phyloP scores from a whole-genome alignment of 2,888 invertebrate genomes.

The Iphiclides podalirius region DNA sequence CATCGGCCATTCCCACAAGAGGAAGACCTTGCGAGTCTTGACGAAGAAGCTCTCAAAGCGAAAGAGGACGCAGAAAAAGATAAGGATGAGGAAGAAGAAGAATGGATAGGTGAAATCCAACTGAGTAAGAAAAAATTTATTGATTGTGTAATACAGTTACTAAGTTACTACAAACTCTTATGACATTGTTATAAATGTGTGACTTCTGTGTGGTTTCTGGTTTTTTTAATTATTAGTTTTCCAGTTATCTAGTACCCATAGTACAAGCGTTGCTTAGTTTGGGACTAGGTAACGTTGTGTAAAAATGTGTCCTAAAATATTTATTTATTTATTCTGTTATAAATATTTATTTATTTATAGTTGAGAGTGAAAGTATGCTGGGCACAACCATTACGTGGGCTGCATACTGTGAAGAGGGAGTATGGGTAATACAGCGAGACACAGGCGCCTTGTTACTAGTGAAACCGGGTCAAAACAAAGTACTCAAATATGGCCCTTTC shows the following conservation, averaged over 20 bases:
- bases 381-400: conserved; percentile 69
- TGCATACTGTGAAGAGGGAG: conserved; percentile 55
- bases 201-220: too few species aligned
- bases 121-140: conserved; percentile 69
- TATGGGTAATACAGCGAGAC: conserved; percentile 64
- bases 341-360: conserved; percentile 33
- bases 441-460: conserved; percentile 62
- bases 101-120: conserved; percentile 78
- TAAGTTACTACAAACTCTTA: too few species aligned
- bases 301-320: too few species aligned
- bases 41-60: conserved; percentile 79
- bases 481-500: conserved; percentile 63
- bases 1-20: conserved; percentile 65
- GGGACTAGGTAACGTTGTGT: too few species aligned
- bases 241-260: too few species aligned
- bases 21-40: conserved; percentile 71
- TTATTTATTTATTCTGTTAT: too few species aligned
- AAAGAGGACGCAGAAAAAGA: conserved; percentile 70
- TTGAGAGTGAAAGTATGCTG: conserved; percentile 60
- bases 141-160: too few species aligned
- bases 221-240: too few species aligned
- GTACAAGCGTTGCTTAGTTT: too few species aligned
- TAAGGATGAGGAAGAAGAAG: conserved; percentile 65
- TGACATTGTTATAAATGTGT: too few species aligned
- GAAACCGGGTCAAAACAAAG: conserved; percentile 51